These are phyloP conservation scores for Germaria angustata DNA, from an alignment of 2,888 invertebrate species.

Conservation along the genomic window DNA sequence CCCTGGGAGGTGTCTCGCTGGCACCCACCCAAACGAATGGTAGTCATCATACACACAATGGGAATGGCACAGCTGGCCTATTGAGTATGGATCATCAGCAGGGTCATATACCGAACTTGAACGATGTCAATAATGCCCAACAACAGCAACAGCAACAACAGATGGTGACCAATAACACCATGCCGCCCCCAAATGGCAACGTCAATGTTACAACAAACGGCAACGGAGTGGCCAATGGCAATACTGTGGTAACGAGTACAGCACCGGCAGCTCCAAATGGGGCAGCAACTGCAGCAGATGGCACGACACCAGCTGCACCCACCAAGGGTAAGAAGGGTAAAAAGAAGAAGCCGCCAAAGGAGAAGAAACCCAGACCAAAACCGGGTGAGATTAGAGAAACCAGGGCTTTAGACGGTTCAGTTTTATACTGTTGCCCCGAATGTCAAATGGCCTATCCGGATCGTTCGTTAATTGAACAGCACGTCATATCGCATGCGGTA, in stretches of 20 bases:
- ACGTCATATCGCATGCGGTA: constrained; percentile 91
- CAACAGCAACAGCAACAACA: constrained; percentile 48
- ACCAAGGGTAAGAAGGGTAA: constrained; percentile 79
- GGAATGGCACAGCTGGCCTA: constrained; percentile 72
- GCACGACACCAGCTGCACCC: constrained; percentile 79
- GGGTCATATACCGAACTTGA: constrained; percentile 76
- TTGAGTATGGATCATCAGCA: constrained; percentile 76
- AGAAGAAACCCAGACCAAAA: constrained; percentile 90
- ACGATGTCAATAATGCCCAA: constrained; percentile 71
- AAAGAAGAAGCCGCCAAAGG: constrained; percentile 83
- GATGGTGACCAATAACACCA: constrained; percentile 49
- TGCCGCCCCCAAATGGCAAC: constrained; percentile 69
- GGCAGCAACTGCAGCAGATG: constrained; percentile 80
- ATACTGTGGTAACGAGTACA: constrained; percentile 79
- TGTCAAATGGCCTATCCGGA: constrained; percentile 95
- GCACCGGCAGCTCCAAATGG: constrained; percentile 79
- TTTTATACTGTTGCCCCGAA: constrained; percentile 91
- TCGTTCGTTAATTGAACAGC: constrained; percentile 90
- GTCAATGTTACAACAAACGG: constrained; percentile 68
- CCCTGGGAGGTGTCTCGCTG: constrained; percentile 77
- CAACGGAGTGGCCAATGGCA: constrained; percentile 72
- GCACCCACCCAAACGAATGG: constrained; percentile 74
- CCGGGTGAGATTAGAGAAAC: constrained; percentile 81
- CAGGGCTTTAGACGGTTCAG: constrained; percentile 88
- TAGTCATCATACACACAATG: constrained; percentile 71